A percentile compares a stretch with the other conserved stretches of the same genome.
These are phyloP conservation scores for Heteromyza rotundicornis DNA, from an alignment of 2,888 invertebrate species.

Conservation along the genomic window DNA sequence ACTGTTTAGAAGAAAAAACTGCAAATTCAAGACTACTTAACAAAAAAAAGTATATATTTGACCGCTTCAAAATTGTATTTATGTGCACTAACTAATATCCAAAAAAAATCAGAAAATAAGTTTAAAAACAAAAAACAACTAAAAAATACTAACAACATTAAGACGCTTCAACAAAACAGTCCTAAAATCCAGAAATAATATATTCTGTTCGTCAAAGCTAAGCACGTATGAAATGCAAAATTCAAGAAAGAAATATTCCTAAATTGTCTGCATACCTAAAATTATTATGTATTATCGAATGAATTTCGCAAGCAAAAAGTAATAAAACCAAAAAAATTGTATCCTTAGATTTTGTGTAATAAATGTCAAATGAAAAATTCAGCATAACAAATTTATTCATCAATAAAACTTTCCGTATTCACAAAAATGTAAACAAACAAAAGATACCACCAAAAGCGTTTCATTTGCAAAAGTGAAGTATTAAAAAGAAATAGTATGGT, in stretches of 20 bases:
- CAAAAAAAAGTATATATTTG: no score
- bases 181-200: no score
- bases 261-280: not conserved
- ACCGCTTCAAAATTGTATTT: no score
- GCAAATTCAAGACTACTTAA: no score
- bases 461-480: no score
- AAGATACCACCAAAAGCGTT: not conserved
- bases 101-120: not conserved
- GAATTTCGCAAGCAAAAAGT: not conserved
- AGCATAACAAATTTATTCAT: not conserved
- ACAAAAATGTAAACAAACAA: constrained; percentile 8
- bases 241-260: constrained; percentile 1
- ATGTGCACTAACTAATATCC: not conserved
- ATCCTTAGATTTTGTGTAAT: not conserved
- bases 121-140: not conserved
- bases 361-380: not conserved
- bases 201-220: no score
- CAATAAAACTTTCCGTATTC: constrained; percentile 7
- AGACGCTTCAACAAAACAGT: not conserved
- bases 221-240: no score
- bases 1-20: no score
- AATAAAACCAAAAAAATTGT: not conserved
- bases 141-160: not conserved
- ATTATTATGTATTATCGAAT: not conserved
- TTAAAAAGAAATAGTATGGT: no score